Evolutionary conservation across 2,888 invertebrate genomes (phyloP).

Genomic region (Eristalinus aeneus): DNA sequence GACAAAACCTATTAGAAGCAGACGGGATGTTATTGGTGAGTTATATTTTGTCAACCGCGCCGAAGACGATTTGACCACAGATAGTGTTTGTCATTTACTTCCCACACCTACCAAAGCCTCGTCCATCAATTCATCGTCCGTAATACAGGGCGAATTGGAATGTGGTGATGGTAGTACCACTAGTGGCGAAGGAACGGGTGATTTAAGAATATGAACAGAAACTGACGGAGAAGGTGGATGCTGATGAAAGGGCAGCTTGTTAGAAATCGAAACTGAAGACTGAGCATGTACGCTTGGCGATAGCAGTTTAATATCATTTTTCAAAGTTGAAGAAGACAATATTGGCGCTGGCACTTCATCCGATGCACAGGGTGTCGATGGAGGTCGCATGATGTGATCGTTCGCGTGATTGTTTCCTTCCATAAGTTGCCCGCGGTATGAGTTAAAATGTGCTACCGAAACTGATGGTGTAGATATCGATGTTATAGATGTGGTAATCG

Average conservation of each 20-base stretch:
- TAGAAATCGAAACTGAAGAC: slow-evolving; percentile 81
- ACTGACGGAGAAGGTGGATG: slow-evolving; percentile 82
- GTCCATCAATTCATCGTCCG: slow-evolving; percentile 87
- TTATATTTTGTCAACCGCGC: slow-evolving; percentile 9
- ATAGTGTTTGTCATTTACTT: slow-evolving; percentile 72
- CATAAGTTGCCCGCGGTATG: slow-evolving; percentile 47
- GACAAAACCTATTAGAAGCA: slow-evolving; percentile 30
- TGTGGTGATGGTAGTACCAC: slow-evolving; percentile 85
- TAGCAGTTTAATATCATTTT: slow-evolving; percentile 61
- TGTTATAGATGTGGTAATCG: slow-evolving; percentile 28
- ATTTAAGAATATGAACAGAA: slow-evolving; percentile 89
- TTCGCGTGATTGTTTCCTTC: slow-evolving; percentile 53
- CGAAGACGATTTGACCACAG: slow-evolving; percentile 18
- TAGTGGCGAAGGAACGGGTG: slow-evolving; percentile 87
- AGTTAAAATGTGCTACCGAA: slow-evolving; percentile 52
- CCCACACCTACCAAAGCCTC: slow-evolving; percentile 72
- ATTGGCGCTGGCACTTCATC: slow-evolving; percentile 33
- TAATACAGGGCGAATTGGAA: slow-evolving; percentile 87
- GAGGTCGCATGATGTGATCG: slow-evolving; percentile 65
- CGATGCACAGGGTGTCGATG: slow-evolving; percentile 42
- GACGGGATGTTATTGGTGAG: slow-evolving; percentile 5
- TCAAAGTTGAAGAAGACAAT: slow-evolving; percentile 42
- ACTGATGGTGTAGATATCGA: slow-evolving; percentile 40
- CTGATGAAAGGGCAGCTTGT: slow-evolving; percentile 57
- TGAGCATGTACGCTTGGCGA: slow-evolving; percentile 48